Conservation (phyloP, 1,140 invertebrate genomes). For the Megathymus violae region DNA sequence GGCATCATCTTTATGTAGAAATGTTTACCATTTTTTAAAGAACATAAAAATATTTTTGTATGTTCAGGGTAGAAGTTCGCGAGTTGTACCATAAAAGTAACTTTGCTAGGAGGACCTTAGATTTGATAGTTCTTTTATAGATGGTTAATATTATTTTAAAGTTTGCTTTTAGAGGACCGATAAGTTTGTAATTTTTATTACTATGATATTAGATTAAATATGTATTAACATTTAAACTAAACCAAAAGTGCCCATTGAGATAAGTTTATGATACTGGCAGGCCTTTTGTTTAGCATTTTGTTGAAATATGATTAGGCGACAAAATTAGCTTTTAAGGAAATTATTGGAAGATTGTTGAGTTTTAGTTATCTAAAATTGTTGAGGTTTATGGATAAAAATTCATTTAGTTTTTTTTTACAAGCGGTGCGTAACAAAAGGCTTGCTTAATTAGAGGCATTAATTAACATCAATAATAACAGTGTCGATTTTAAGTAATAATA, state of each 20-base stretch:
- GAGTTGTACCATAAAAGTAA: constrained; percentile 76
- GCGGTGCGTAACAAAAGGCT: constrained; percentile 74
- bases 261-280: constrained; percentile 81
- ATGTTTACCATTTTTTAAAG: constrained; percentile 68
- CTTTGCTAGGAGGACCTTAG: constrained; percentile 74
- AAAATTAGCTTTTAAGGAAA: constrained; percentile 81
- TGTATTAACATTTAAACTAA: constrained; percentile 82
- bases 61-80: constrained; percentile 73
- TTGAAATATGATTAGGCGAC: constrained; percentile 79
- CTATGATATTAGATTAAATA: constrained; percentile 80
- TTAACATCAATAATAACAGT: constrained; percentile 82
- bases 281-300: constrained; percentile 78
- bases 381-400: constrained; percentile 79
- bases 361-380: constrained; percentile 83
- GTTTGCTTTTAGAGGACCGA: constrained; percentile 79
- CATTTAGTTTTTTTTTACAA: constrained; percentile 74
- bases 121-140: constrained; percentile 82
- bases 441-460: constrained; percentile 80
- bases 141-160: constrained; percentile 80
- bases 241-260: constrained; percentile 85
- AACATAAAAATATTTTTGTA: constrained; percentile 83
- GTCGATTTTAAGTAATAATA: constrained; percentile 81
- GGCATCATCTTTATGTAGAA: constrained; percentile 59
- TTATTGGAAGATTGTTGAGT: constrained; percentile 80
- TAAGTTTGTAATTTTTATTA: constrained; percentile 83